Evolutionary conservation across 2,113 vertebrate species (phyloP), one percentile per base, ranked within the genome.

Genomic region (Corvus cornix): DNA sequence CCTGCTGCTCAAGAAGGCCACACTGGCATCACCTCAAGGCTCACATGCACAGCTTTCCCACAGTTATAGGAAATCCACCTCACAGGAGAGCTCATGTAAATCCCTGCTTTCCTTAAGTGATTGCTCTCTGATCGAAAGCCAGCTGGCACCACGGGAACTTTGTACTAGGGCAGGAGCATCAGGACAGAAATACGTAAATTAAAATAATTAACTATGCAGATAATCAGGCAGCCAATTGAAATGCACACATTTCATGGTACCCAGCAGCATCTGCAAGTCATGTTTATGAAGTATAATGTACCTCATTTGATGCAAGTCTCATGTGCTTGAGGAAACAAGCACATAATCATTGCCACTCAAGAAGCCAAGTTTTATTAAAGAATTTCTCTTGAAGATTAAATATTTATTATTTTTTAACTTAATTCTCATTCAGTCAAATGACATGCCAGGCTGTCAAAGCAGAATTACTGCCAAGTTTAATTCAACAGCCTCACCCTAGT

Each of bases 201-300:
- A 12, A n/a, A 75, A 26, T 0, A 0, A 83, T 67, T 59, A 86
- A 63, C n/a, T 58, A 3, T 49, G 27, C 7, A 0, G 51, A 55
- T 31, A 31, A 75, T 31, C 44, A 52, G 39, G 60, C 41, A 74
- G 44, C 7, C 52, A 27, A 13, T 0, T 14, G 11, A 48, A 74
- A 87, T 0, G 15, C 44, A 52, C 1, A 0, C 0, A 0, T 31
- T 39, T 35, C 11, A 11, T 2, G 5, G 26, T 13, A 39, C 19
- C 35, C 1, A 21, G 75, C 1, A 33, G 0, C 6, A 74, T 17
- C 72, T 63, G 60, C 24, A 48, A 52, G 24, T 18, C 6, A 1
- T 9, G 0, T n/a, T 59, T 28, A 20, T 23, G 1, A 66, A 72
- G 15, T 17, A 17, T 5, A 88, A 79, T 0, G 20, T 7, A 33